Conservation (phyloP, 2,113 vertebrate species). For the Myanophis thanlyinensis region DNA sequence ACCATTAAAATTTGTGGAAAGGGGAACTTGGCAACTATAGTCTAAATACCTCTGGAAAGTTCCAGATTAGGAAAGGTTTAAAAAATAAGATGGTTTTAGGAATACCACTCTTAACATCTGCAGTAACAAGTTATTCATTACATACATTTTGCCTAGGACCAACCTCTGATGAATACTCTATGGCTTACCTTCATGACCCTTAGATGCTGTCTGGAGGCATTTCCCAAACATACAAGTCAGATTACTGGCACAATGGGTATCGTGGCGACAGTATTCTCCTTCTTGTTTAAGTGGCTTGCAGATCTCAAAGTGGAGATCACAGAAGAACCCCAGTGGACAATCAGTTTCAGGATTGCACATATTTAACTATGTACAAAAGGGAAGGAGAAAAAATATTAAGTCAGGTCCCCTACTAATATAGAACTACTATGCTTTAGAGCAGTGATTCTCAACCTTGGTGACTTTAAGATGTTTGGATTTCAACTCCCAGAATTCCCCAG, state of each 20-base stretch:
- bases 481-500: too few relatives aligned
- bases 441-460: too few relatives aligned
- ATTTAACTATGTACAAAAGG: constrained; percentile 50
- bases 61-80: not conserved
- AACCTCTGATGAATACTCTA: not conserved
- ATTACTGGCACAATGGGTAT: constrained; percentile 78
- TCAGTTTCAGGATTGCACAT: constrained; percentile 68
- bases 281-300: constrained; percentile 74
- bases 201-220: constrained; percentile 75
- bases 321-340: constrained; percentile 77
- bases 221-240: constrained; percentile 86
- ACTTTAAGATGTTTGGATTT: too few relatives aligned
- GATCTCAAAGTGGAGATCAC: constrained; percentile 83
- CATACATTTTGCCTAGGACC: not conserved
- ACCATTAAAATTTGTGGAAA: not conserved
- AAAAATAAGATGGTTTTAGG: not conserved
- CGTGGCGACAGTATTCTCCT: constrained; percentile 79
- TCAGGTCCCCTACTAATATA: not conserved
- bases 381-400: not conserved
- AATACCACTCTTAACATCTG: not conserved
- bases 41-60: not conserved
- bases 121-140: not conserved
- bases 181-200: constrained; percentile 78
- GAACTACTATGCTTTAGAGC: not conserved
- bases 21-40: not conserved